Evolutionary conservation across 2,888 invertebrate genomes (phyloP).

Genomic region (Sussaba pulchella): DNA sequence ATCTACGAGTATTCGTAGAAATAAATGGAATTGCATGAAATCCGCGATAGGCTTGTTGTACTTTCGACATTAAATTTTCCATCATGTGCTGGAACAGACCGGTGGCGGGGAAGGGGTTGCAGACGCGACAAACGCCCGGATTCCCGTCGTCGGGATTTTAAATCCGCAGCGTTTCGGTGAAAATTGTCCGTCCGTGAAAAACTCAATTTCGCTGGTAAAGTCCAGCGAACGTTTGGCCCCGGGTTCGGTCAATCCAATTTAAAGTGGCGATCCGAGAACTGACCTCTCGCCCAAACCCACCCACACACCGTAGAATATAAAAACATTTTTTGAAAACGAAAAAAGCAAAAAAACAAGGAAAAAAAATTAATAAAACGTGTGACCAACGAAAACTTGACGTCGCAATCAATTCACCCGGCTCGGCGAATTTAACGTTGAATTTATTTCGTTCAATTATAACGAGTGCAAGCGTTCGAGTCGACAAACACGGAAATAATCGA

Average conservation of each 20-base stretch:
- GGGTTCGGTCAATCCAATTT: conserved; percentile 77
- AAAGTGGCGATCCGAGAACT: conserved; percentile 73
- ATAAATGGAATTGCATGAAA: conserved; percentile 76
- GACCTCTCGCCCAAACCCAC: conserved; percentile 34
- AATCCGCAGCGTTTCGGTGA: conserved; percentile 77
- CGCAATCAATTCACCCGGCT: conserved; percentile 59
- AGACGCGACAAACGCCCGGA: conserved; percentile 16
- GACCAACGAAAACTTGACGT: conserved; percentile 57
- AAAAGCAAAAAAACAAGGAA: conserved; percentile 20
- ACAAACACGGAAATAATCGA: conserved; percentile 52
- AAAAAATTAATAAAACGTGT: conserved; percentile 28
- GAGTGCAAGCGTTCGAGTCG: conserved; percentile 38
- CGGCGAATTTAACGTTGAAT: conserved; percentile 60
- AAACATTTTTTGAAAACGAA: conserved; percentile 15
- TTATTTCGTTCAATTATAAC: conserved; percentile 59
- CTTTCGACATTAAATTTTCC: conserved; percentile 80
- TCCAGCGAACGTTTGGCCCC: conserved; percentile 74
- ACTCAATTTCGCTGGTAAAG: conserved; percentile 78
- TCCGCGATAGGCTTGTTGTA: conserved; percentile 69
- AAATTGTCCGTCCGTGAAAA: conserved; percentile 80
- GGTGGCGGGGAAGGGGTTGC: conserved; percentile 51
- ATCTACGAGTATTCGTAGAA: conserved; percentile 60
- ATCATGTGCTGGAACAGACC: conserved; percentile 60
- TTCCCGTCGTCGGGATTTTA: conserved; percentile 73
- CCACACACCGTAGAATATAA: too few species aligned